Percentiles rank a stretch among this genome's conserved stretches.
Conservation (phyloP, 2,113 vertebrate genomes). For the rabbit (Oryctolagus cuniculus) region DNA sequence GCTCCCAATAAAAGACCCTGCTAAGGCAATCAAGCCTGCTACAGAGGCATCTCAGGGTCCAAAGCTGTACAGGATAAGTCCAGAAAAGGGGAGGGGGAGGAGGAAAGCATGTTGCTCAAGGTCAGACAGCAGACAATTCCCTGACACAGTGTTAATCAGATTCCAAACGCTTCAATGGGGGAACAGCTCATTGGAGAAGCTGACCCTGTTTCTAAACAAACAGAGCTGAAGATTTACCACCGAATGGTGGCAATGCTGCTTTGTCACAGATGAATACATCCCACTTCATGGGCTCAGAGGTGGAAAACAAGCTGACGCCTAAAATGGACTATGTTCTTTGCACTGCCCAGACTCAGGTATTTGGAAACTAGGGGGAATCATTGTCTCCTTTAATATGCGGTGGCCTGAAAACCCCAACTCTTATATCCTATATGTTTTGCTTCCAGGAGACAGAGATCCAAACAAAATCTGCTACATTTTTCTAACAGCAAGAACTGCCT, state of each 20-base stretch:
- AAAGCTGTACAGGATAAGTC: not conserved
- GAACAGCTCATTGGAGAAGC: not conserved
- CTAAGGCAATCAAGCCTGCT: not conserved
- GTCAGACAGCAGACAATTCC: conserved; percentile 66
- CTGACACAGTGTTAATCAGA: conserved; percentile 20
- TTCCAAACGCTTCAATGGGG: not conserved
- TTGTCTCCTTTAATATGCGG: not conserved
- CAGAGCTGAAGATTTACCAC: not conserved
- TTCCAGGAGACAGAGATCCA: not conserved
- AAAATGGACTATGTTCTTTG: not conserved
- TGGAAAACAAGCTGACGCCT: conserved; percentile 3
- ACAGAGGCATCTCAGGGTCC: not conserved
- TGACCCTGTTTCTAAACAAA: conserved; percentile 50
- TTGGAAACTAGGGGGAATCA: not conserved
- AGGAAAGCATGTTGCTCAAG: conserved; percentile 62
- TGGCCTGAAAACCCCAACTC: not conserved
- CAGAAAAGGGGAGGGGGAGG: not conserved
- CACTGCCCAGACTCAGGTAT: not conserved
- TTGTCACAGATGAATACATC: conserved; percentile 32
- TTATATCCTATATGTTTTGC: not conserved
- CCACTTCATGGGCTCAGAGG: not conserved
- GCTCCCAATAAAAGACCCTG: not conserved
- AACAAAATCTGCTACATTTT: not conserved
- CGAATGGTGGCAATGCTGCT: not conserved
- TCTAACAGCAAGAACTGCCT: not conserved